These are phyloP conservation scores for Margarornis squamiger DNA, from an alignment of 2,797 vertebrate species.

Conservation along the genomic window DNA sequence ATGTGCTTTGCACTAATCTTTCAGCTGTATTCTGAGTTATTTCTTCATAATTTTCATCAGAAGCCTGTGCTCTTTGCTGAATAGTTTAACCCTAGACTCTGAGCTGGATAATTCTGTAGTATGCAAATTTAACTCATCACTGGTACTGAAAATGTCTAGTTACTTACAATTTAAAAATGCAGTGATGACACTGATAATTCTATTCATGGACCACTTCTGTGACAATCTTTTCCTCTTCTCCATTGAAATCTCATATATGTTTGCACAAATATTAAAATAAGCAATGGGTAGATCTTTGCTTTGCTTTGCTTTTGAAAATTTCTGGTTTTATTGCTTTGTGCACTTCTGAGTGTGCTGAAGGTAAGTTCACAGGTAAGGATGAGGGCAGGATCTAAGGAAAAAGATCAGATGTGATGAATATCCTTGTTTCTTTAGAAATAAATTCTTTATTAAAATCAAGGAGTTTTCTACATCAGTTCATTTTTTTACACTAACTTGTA, in stretches of 20 bases:
- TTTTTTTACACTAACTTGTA: constrained; percentile 55
- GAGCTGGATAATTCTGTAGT: constrained; percentile 51
- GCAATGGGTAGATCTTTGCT: neutral
- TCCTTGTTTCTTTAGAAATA: constrained; percentile 58
- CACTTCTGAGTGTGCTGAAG: constrained; percentile 25
- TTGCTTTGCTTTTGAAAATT: constrained; percentile 16
- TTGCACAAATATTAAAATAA: constrained; percentile 20
- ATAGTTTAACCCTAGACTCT: constrained; percentile 73
- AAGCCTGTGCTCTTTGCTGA: constrained; percentile 69
- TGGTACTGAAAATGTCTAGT: neutral
- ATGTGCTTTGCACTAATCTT: constrained; percentile 74
- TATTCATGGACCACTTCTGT: neutral
- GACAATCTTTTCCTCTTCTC: neutral
- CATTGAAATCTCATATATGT: neutral
- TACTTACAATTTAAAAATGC: constrained; percentile 5
- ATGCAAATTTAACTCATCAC: constrained; percentile 49
- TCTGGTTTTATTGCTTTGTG: constrained; percentile 18
- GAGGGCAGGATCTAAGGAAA: constrained; percentile 44
- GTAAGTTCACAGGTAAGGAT: constrained; percentile 52
- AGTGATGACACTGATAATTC: neutral
- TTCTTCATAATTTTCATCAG: constrained; percentile 76
- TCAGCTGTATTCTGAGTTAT: constrained; percentile 73
- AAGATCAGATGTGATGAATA: constrained; percentile 59
- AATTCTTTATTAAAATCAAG: constrained; percentile 49
- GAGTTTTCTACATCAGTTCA: constrained; percentile 31